Percentiles rank a stretch among this genome's conserved stretches.
Conservation (phyloP, 2,113 vertebrate genomes). For the Psittacara wagleri region DNA sequence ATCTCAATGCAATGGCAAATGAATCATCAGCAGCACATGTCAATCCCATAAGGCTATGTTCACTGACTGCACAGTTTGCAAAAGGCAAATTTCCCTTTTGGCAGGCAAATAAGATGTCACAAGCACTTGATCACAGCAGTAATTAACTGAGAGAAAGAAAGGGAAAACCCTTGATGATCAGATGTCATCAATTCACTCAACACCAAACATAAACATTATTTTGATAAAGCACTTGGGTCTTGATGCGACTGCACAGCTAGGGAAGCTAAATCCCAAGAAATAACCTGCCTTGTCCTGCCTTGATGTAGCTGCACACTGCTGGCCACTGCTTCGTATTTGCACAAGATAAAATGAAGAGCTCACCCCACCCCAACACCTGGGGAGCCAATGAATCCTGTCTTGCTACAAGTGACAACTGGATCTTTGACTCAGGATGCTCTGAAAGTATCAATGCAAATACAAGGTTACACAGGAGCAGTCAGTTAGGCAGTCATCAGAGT, state of each 20-base stretch:
- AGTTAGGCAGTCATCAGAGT: not conserved
- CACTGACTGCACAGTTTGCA: not conserved
- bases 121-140: not conserved
- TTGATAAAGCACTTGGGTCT: not conserved
- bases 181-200: not conserved
- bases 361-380: not conserved
- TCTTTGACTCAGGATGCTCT: not conserved
- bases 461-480: not conserved
- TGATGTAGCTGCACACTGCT: not conserved
- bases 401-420: not conserved
- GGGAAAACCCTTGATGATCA: not conserved
- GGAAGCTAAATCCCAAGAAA: not conserved
- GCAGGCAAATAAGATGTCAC: not conserved
- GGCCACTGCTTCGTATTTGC: not conserved
- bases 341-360: not conserved
- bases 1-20: not conserved
- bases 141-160: not conserved
- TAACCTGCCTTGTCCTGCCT: not conserved
- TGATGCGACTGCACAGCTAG: not conserved
- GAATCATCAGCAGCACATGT: not conserved
- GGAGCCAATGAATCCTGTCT: not conserved
- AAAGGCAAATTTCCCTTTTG: not conserved
- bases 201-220: not conserved
- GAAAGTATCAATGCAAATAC: not conserved
- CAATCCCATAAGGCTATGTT: not conserved